Percentiles rank a stretch among this genome's conserved stretches.
Evolutionary conservation across 1,140 invertebrate species (phyloP).

Genomic region (Calliopsis andreniformis): DNA sequence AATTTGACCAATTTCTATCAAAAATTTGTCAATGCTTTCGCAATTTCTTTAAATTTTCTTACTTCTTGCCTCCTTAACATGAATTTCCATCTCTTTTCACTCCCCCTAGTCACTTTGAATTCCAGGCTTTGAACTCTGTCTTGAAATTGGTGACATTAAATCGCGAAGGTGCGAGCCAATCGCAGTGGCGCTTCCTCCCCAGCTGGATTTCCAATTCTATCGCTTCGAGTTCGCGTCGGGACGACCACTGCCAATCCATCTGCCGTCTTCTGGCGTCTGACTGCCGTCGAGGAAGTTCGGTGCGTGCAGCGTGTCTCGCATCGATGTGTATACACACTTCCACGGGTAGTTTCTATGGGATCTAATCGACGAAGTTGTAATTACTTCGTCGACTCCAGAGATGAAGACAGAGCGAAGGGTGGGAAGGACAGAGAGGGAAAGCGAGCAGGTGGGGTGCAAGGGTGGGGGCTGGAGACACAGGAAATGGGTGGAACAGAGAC

Average conservation of each 20-base stretch:
- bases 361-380: conserved; percentile 74
- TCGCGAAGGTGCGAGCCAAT: neutral
- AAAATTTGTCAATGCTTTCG: too few species aligned
- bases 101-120: too few species aligned
- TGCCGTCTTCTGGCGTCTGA: conserved; percentile 54
- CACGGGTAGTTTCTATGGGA: conserved; percentile 58
- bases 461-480: conserved; percentile 4
- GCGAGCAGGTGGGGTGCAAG: conserved; percentile 19
- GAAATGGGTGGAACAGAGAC: neutral
- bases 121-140: too few species aligned
- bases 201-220: conserved; percentile 34
- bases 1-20: too few species aligned
- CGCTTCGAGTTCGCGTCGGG: conserved; percentile 3
- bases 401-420: conserved; percentile 21
- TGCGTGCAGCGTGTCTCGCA: conserved; percentile 43
- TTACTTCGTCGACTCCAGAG: conserved; percentile 65
- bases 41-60: too few species aligned
- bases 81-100: too few species aligned
- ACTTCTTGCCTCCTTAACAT: too few species aligned
- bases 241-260: conserved; percentile 51
- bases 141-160: neutral
- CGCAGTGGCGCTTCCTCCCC: neutral
- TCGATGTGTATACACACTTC: conserved; percentile 38
- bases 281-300: conserved; percentile 39
- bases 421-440: conserved; percentile 34